phyloP scores from a whole-genome alignment of 2,797 vertebrate genomes.

The Garrulus glandarius region DNA sequence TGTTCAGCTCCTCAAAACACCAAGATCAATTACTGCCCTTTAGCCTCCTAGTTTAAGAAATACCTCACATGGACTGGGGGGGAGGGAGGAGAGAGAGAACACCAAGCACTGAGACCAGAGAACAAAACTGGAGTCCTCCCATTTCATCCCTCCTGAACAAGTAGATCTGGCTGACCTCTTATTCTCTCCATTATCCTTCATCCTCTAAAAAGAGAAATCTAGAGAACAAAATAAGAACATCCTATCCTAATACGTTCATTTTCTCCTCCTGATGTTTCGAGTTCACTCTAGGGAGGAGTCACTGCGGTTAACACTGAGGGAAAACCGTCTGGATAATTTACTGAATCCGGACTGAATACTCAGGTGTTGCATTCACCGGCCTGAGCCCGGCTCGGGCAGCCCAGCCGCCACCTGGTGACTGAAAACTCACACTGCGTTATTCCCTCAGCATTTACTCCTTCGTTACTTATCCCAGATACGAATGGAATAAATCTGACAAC shows the following conservation, averaged over 20 bases:
- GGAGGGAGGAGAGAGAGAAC: not conserved
- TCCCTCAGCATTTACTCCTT: not conserved
- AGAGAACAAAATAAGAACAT: not conserved
- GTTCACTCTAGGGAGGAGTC: not conserved
- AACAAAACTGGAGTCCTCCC: not conserved
- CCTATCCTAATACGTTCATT: not conserved
- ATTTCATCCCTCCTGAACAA: not conserved
- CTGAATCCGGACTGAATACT: not conserved
- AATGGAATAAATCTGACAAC: slow-evolving; percentile 31
- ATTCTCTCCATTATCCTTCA: not conserved
- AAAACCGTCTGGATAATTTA: not conserved
- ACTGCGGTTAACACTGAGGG: not conserved
- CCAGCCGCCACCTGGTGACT: slow-evolving; percentile 62
- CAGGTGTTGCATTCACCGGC: not conserved
- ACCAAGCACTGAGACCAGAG: not conserved
- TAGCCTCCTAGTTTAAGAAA: not conserved
- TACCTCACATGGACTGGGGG: not conserved
- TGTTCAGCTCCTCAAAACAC: not conserved
- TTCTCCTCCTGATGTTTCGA: not conserved
- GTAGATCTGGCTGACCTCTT: not conserved
- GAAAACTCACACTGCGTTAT: not conserved
- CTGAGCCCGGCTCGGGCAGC: slow-evolving; percentile 22
- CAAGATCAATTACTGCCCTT: not conserved
- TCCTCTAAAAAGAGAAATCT: not conserved
- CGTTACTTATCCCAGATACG: not conserved